phyloP scores from a whole-genome alignment of 2,797 vertebrate genomes.

The Amniataba percoides region DNA sequence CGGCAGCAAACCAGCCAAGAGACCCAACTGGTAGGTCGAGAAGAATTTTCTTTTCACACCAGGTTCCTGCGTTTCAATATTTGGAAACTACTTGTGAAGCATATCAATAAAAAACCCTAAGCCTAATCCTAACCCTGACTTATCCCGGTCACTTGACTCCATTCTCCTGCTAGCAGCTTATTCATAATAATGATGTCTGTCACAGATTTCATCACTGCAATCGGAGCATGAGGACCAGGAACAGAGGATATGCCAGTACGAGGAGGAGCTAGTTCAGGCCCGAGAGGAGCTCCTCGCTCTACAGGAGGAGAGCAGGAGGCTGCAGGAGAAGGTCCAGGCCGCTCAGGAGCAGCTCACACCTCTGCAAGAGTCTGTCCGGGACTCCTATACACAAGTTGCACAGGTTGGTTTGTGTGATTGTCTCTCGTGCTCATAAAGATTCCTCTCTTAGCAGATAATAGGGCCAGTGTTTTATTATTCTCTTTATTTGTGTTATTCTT shows the following conservation, averaged over 20 bases:
- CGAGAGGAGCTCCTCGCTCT: constrained; percentile 92
- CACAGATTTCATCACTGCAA: constrained; percentile 93
- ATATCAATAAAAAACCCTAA: too few relatives aligned
- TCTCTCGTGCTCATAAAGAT: neutral
- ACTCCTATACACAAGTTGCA: constrained; percentile 92
- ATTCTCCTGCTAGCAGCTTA: neutral
- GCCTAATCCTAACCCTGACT: too few relatives aligned
- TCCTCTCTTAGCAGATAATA: neutral
- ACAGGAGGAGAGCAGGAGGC: constrained; percentile 92
- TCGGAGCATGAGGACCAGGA: constrained; percentile 93
- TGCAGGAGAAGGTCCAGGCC: constrained; percentile 92
- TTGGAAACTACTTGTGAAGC: neutral
- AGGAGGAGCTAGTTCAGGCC: constrained; percentile 93
- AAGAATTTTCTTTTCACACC: neutral
- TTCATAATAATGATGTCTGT: neutral
- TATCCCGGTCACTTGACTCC: neutral
- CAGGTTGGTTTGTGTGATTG: constrained; percentile 82
- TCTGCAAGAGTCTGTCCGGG: constrained; percentile 91
- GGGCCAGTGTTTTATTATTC: neutral
- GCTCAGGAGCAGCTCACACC: constrained; percentile 93
- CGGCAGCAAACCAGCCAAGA: constrained; percentile 93
- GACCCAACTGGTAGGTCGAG: constrained; percentile 87
- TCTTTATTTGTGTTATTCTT: neutral
- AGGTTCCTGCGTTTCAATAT: neutral
- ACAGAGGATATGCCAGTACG: constrained; percentile 91